These are phyloP conservation scores for Lordiphosa stackelbergi DNA, from an alignment of 1,140 invertebrate genomes.

Conservation along the genomic window DNA sequence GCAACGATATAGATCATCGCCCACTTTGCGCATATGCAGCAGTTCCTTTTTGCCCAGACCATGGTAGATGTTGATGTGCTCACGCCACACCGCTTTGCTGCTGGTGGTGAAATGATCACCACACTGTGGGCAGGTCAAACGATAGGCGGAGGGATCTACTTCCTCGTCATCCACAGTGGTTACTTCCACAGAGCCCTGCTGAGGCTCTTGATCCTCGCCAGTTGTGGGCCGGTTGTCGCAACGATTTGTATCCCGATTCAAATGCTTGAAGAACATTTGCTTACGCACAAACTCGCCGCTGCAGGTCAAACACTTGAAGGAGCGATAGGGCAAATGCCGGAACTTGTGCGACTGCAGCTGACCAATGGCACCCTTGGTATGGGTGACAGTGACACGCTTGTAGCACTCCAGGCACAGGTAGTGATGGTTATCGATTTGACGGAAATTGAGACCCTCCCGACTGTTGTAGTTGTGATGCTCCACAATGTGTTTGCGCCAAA, in stretches of 20 bases:
- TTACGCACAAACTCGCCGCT: conserved; percentile 67
- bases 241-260: conserved; percentile 64
- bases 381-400: conserved; percentile 70
- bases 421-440: conserved; percentile 69
- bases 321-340: conserved; percentile 67
- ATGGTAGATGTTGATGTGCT: conserved; percentile 62
- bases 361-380: conserved; percentile 71
- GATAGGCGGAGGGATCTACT: conserved; percentile 28
- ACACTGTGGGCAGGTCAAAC: conserved; percentile 61
- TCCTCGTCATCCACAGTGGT: background rate
- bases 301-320: conserved; percentile 67
- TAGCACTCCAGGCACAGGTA: conserved; percentile 72
- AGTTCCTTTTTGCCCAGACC: conserved; percentile 39
- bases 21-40: conserved; percentile 52
- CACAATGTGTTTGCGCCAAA: conserved; percentile 74
- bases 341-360: conserved; percentile 74
- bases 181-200: background rate
- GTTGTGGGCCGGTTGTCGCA: conserved; percentile 50
- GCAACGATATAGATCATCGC: conserved; percentile 52
- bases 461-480: conserved; percentile 67
- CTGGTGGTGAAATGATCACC: conserved; percentile 51
- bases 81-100: conserved; percentile 42
- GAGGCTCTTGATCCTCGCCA: conserved; percentile 22
- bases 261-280: conserved; percentile 74
- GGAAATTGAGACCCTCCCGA: conserved; percentile 65